Conservation (phyloP, 2,888 invertebrate genomes). For the Drosophila peninsularis region DNA sequence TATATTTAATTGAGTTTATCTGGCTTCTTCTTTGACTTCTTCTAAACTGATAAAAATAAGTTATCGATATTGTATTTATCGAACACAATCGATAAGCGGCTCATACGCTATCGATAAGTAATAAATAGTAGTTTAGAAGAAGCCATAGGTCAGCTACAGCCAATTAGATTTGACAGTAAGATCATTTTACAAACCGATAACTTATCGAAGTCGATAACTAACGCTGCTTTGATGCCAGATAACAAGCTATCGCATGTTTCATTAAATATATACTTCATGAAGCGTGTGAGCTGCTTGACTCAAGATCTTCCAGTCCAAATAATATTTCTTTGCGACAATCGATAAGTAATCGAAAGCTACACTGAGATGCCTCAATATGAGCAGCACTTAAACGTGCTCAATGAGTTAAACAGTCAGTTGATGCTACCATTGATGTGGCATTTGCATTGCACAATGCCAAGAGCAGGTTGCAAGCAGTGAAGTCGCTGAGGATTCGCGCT, state of each 20-base stretch:
- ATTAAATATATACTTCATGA: too few relatives aligned
- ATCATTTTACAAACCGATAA: not conserved
- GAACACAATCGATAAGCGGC: too few relatives aligned
- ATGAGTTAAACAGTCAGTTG: not conserved
- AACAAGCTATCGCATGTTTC: not conserved
- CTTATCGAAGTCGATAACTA: not conserved
- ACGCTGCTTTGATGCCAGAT: not conserved
- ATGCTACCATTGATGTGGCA: not conserved
- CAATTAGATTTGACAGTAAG: not conserved
- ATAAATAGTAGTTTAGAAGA: too few relatives aligned
- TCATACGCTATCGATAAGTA: too few relatives aligned
- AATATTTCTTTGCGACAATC: not conserved
- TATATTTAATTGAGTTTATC: too few relatives aligned
- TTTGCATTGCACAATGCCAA: slow-evolving; percentile 3
- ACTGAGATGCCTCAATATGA: too few relatives aligned
- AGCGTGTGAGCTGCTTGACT: too few relatives aligned
- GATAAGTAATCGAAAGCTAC: not conserved
- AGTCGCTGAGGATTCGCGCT: slow-evolving; percentile 1
- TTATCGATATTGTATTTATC: too few relatives aligned
- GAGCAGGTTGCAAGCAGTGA: not conserved
- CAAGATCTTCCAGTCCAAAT: not conserved
- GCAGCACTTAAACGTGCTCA: not conserved
- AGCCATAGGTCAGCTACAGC: not conserved
- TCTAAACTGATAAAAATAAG: too few relatives aligned
- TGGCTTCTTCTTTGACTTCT: too few relatives aligned